These are phyloP conservation scores for Vespertilio murinus DNA, from an alignment of 2,797 vertebrate species.

Conservation along the genomic window DNA sequence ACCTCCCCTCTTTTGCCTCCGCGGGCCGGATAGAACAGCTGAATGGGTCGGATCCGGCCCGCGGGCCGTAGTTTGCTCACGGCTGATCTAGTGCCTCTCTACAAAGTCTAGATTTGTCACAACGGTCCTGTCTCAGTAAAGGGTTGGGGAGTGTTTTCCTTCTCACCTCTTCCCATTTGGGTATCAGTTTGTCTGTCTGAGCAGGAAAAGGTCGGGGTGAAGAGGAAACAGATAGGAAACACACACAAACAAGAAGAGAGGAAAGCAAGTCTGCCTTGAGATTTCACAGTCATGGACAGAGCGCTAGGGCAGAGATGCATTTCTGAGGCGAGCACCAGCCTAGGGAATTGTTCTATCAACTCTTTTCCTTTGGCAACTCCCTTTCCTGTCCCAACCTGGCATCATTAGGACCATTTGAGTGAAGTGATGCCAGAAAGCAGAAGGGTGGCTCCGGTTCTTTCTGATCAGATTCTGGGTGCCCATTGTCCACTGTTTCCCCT, in stretches of 20 bases:
- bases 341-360: background rate
- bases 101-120: background rate
- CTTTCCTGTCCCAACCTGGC: background rate
- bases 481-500: background rate
- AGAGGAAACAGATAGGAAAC: constrained; percentile 10
- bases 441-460: background rate
- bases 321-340: background rate
- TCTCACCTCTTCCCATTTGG: background rate
- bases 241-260: background rate
- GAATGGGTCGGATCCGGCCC: no score
- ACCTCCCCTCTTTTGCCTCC: no score
- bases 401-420: background rate
- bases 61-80: no score
- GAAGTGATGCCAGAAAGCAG: background rate
- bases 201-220: background rate
- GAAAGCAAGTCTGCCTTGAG: background rate
- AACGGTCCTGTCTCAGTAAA: background rate
- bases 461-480: background rate
- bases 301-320: background rate
- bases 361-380: background rate
- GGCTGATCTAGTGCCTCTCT: no score
- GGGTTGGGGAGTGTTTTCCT: background rate
- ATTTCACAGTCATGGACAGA: background rate
- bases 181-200: background rate
- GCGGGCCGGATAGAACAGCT: no score